phyloP scores from a whole-genome alignment of 2,797 vertebrate species.

The Myotis vivesi region DNA sequence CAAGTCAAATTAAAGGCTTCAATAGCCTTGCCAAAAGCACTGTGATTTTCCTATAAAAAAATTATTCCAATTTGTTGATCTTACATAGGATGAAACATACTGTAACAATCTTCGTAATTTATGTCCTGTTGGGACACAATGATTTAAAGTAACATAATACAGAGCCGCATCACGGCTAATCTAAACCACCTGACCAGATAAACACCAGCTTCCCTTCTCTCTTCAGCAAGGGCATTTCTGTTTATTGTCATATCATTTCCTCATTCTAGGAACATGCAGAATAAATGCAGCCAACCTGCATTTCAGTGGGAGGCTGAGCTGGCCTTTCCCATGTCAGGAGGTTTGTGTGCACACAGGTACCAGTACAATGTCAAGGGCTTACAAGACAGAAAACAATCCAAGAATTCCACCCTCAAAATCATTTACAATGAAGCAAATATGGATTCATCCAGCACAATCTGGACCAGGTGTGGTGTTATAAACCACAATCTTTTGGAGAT shows the following conservation, averaged over 20 bases:
- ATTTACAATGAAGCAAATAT: constrained; percentile 62
- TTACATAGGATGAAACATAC: constrained; percentile 89
- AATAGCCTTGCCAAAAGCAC: constrained; percentile 87
- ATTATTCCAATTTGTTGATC: constrained; percentile 92
- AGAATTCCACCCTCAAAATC: constrained; percentile 75
- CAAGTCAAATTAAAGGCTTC: constrained; percentile 87
- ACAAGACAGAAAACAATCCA: constrained; percentile 78
- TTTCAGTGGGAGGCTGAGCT: constrained; percentile 74
- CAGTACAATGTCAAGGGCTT: constrained; percentile 77
- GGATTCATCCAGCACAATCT: constrained; percentile 61
- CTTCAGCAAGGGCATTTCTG: constrained; percentile 92
- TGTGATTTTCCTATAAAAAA: constrained; percentile 89
- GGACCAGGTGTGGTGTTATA: constrained; percentile 64
- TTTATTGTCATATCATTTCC: constrained; percentile 95
- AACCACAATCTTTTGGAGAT: neutral
- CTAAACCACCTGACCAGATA: constrained; percentile 95
- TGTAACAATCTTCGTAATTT: constrained; percentile 92
- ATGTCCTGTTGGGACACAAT: constrained; percentile 94
- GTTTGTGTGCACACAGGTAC: constrained; percentile 79
- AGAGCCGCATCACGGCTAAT: constrained; percentile 95
- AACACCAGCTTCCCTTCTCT: constrained; percentile 89
- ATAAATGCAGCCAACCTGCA: constrained; percentile 81
- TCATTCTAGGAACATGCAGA: constrained; percentile 83
- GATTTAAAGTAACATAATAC: constrained; percentile 97
- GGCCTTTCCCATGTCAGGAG: constrained; percentile 64